Percentiles rank a stretch among this genome's conserved stretches.
Conservation (phyloP, 23 tunicate genomes). For the Ciona savignyi region DNA sequence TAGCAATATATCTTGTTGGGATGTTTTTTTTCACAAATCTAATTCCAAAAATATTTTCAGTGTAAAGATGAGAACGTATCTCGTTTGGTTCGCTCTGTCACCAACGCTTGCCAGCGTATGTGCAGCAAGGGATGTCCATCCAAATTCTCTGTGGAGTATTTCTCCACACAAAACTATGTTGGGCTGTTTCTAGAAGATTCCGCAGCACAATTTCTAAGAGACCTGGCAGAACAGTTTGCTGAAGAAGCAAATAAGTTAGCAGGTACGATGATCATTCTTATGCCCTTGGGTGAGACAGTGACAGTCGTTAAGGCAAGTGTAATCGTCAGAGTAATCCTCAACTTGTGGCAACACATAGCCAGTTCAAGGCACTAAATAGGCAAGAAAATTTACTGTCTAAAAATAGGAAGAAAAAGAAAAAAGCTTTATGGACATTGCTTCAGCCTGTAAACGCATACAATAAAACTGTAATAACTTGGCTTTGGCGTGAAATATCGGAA, state of each 20-base stretch:
- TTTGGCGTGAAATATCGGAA: no score
- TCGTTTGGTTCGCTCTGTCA: slow-evolving; percentile 29
- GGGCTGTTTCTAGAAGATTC: slow-evolving; percentile 75
- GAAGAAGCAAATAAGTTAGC: slow-evolving; percentile 42
- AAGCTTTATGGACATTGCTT: no score
- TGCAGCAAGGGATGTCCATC: slow-evolving; percentile 10
- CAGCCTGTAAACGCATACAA: no score
- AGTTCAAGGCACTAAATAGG: no score
- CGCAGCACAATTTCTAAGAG: slow-evolving; percentile 61
- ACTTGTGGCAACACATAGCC: no score
- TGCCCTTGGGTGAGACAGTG: not conserved
- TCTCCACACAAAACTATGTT: slow-evolving; percentile 70
- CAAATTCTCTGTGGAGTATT: slow-evolving; percentile 68
- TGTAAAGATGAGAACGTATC: slow-evolving; percentile 83
- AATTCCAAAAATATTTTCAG: slow-evolving; percentile 17
- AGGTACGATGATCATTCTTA: slow-evolving; percentile 16
- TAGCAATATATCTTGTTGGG: no score
- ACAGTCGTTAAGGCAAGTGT: not conserved
- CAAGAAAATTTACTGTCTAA: no score
- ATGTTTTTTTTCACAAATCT: no score
- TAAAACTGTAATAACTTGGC: no score
- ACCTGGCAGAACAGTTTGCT: slow-evolving; percentile 64
- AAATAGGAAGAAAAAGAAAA: no score
- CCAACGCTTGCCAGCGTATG: slow-evolving; percentile 32
- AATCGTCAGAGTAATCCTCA: no score